Conservation (phyloP, 2,797 vertebrate species). For the Aplochiton taeniatus region DNA sequence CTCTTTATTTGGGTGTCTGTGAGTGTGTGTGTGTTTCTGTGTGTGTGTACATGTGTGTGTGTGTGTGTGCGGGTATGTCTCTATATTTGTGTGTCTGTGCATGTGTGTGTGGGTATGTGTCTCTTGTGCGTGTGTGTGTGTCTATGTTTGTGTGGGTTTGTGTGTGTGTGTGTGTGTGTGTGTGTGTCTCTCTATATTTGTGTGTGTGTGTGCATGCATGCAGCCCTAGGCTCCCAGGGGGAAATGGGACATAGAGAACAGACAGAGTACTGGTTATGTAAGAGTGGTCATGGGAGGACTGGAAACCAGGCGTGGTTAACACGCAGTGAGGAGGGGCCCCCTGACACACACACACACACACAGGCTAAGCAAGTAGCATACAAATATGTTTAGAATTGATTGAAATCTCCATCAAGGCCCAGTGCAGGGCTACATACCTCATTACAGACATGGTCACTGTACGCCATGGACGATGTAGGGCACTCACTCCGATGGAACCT, state of each 20-base stretch:
- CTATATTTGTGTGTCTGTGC: slow-evolving; percentile 11
- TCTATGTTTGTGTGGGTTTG: background rate
- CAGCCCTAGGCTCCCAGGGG: too few relatives aligned
- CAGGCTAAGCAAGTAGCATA: too few relatives aligned
- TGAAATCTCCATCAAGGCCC: too few relatives aligned
- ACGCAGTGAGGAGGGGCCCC: slow-evolving; percentile 16
- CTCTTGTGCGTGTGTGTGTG: background rate
- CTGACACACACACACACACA: slow-evolving; percentile 11
- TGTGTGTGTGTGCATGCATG: too few relatives aligned
- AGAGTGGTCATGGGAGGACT: slow-evolving; percentile 7
- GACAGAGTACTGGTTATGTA: slow-evolving; percentile 6
- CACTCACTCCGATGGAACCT: too few relatives aligned
- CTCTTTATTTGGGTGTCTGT: background rate
- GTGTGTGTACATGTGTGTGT: background rate
- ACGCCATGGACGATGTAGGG: too few relatives aligned
- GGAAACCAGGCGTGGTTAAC: too few relatives aligned
- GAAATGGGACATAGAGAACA: background rate
- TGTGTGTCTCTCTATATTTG: too few relatives aligned
- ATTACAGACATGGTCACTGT: too few relatives aligned
- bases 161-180: background rate
- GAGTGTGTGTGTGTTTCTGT: slow-evolving; percentile 5
- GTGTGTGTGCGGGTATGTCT: slow-evolving; percentile 8
- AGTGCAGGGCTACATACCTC: too few relatives aligned
- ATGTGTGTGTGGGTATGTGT: slow-evolving; percentile 7
- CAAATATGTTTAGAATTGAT: too few relatives aligned